phyloP scores from a whole-genome alignment of 2,797 vertebrate species.

The Falco biarmicus region DNA sequence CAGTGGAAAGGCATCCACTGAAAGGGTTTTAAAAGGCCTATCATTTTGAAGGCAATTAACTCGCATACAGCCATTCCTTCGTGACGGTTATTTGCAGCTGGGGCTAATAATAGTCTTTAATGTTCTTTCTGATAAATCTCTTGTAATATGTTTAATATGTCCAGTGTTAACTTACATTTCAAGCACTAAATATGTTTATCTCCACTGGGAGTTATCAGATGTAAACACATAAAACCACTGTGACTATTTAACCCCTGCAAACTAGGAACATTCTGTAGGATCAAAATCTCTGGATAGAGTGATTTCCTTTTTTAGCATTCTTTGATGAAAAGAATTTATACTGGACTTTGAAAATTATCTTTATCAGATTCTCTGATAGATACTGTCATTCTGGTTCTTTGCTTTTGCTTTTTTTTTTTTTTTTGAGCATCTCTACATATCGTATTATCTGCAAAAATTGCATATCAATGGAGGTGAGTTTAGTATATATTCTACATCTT shows the following conservation, averaged over 20 bases:
- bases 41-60: neutral
- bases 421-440: neutral
- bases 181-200: constrained; percentile 1
- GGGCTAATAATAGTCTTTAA: neutral
- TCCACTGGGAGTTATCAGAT: neutral
- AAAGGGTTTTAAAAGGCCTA: neutral
- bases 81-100: neutral
- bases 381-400: neutral
- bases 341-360: neutral
- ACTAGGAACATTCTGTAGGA: neutral
- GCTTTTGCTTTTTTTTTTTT: neutral
- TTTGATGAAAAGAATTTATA: neutral
- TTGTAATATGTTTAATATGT: neutral
- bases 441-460: neutral
- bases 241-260: neutral
- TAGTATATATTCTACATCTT: neutral
- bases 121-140: neutral
- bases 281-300: neutral
- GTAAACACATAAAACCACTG: neutral
- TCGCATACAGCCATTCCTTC: neutral
- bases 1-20: neutral
- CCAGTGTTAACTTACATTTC: neutral
- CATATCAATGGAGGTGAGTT: neutral
- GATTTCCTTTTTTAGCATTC: neutral
- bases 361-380: neutral